These are phyloP conservation scores for Cyprinodon brontotheroides DNA, from an alignment of 2,113 vertebrate genomes.

Conservation along the genomic window DNA sequence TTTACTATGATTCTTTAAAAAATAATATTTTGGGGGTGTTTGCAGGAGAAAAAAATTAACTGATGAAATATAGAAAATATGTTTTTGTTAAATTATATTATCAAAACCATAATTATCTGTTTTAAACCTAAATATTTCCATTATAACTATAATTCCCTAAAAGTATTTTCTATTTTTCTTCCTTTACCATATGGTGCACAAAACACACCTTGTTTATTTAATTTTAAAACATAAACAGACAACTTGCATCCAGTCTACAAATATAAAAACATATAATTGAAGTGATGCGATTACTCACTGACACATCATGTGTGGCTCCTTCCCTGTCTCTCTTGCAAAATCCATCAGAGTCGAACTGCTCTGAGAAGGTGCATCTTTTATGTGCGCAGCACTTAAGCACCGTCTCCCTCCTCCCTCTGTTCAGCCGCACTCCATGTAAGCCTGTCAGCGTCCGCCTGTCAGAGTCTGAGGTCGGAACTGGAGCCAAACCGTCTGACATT, in stretches of 20 bases:
- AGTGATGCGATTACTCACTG: slow-evolving; percentile 53
- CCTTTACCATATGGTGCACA: neutral
- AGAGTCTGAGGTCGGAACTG: slow-evolving; percentile 33
- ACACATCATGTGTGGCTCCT: slow-evolving; percentile 30
- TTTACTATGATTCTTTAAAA: neutral
- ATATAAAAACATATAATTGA: neutral
- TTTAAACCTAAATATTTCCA: neutral
- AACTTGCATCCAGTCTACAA: neutral
- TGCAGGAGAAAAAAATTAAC: neutral
- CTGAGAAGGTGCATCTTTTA: slow-evolving; percentile 49
- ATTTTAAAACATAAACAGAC: neutral
- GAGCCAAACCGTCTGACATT: slow-evolving; percentile 37
- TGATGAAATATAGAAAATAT: neutral
- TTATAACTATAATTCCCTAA: neutral
- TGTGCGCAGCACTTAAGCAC: slow-evolving; percentile 36
- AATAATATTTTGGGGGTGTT: no score
- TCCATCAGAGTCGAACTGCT: slow-evolving; percentile 42
- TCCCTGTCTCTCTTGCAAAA: slow-evolving; percentile 25
- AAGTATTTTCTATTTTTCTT: neutral
- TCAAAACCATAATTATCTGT: neutral
- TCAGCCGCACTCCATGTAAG: slow-evolving; percentile 28
- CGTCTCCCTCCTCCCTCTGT: slow-evolving; percentile 47
- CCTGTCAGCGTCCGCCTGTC: slow-evolving; percentile 42
- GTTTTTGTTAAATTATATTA: neutral
- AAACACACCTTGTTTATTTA: neutral